Conservation (phyloP, 2,113 vertebrate species). For the Montifringilla adamsi region DNA sequence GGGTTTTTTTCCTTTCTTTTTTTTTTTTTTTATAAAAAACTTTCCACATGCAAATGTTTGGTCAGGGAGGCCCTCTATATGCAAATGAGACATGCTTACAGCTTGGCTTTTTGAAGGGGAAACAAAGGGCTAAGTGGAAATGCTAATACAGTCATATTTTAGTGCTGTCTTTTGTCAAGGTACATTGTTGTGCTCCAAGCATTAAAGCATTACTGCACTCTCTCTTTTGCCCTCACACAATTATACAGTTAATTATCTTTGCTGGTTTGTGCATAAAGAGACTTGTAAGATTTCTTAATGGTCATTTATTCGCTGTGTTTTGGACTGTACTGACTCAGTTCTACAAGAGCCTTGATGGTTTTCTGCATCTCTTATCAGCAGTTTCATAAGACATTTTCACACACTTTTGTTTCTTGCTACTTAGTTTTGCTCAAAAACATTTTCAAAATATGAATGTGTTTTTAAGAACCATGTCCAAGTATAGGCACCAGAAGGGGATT, state of each 20-base stretch:
- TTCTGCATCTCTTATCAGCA: background rate
- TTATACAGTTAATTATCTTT: constrained; percentile 42
- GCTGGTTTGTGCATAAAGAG: constrained; percentile 5
- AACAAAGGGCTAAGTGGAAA: constrained; percentile 15
- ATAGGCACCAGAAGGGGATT: background rate
- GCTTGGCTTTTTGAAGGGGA: constrained; percentile 9
- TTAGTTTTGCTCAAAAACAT: background rate
- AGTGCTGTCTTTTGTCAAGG: constrained; percentile 19
- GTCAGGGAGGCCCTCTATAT: background rate
- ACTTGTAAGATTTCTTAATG: constrained; percentile 30
- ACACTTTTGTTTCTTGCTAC: background rate
- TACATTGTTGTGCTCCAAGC: constrained; percentile 11
- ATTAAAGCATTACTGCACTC: background rate
- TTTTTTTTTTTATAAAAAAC: background rate
- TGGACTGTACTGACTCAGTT: background rate
- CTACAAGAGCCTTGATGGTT: background rate
- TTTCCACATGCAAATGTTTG: background rate
- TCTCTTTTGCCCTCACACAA: constrained; percentile 18
- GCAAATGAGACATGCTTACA: background rate
- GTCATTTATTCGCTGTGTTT: constrained; percentile 6
- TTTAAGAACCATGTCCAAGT: background rate
- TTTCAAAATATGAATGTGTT: background rate
- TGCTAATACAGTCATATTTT: constrained; percentile 30
- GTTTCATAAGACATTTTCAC: background rate
- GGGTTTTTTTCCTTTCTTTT: background rate